A percentile compares a stretch with the other conserved stretches of the same genome.
phyloP scores from a whole-genome alignment of 2,888 invertebrate genomes.

The Torymus texanus region DNA sequence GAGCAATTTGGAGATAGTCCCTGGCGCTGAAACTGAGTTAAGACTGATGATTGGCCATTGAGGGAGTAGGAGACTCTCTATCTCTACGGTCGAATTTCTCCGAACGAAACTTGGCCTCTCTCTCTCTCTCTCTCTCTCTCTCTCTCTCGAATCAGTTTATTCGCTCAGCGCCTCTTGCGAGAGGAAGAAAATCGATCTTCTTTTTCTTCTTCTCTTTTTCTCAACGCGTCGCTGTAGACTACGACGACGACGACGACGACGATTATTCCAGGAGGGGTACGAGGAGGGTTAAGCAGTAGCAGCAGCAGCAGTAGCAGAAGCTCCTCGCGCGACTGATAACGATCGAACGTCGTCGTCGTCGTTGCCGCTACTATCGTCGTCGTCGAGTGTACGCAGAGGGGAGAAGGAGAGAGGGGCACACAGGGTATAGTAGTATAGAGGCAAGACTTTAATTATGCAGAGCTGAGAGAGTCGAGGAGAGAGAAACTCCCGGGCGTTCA shows the following conservation, averaged over 20 bases:
- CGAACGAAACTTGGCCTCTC: no score
- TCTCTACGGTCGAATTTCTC: no score
- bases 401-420: slow-evolving; percentile 47
- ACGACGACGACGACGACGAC: neutral
- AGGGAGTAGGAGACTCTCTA: neutral
- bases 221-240: no score
- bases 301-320: neutral
- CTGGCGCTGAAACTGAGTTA: slow-evolving; percentile 14
- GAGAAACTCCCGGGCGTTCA: slow-evolving; percentile 56
- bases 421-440: slow-evolving; percentile 55
- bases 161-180: no score
- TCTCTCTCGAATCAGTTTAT: no score
- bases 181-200: no score
- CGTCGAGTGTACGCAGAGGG: slow-evolving; percentile 50
- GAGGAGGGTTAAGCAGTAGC: neutral
- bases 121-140: no score
- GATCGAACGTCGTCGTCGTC: slow-evolving; percentile 42
- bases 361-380: neutral
- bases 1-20: neutral
- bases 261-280: slow-evolving; percentile 5
- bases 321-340: slow-evolving; percentile 49
- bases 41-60: slow-evolving; percentile 20
- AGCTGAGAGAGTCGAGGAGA: slow-evolving; percentile 59
- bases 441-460: slow-evolving; percentile 58
- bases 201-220: no score